Base-by-base conservation (phyloP, 2,797 vertebrate species). In the Acropternis orthonyx region DNA sequence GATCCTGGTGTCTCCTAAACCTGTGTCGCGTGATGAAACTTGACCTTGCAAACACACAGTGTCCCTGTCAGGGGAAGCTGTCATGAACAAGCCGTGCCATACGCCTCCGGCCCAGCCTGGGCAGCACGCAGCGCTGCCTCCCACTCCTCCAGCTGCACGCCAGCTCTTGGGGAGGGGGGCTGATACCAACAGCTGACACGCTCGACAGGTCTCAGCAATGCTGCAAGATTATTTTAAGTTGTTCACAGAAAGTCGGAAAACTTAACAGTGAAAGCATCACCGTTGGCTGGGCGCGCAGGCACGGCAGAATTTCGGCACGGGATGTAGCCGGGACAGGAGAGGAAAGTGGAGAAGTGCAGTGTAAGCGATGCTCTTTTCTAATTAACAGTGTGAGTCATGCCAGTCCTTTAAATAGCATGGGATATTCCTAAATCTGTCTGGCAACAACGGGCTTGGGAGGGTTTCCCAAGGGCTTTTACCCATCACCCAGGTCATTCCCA, bases 21-120 rank as follows among this genome's bases (percentile, higher is more conserved):
- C 96, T 91, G 63, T 88, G 95, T 97, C 98, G 98, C 97, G 97
- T 97, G 97, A 96, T 96, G 97, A 97, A 98, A 98, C 91, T 67
- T 93, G 98, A 98, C 97, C 98, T 97, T 95, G 61, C 91, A 74
- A 88, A 81, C 76, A 48, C 66, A 83, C 92, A 79, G 95, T 43
- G 93, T 97, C 89, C 86, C 98, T 97, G 96, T 96, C 97, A 96
- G 95, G 97, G 97, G 89, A 82, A 79, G 91, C 92, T 88, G 93
- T 76, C 95, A 67, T 2, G 75, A 27, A 92, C 91, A 46, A 59
- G 58, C 48, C 84, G 63, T 91, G 95, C 89, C 34, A 48, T 15
- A 10, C 72, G 81, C 90, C 94, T 67, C 87, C 88, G 46, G 85
- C 81, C 44, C 89, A 6, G 77, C 27, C 36, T 15, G 48, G 94